Conservation (phyloP, 1,140 invertebrate species). For the Steinernema khuongi region DNA sequence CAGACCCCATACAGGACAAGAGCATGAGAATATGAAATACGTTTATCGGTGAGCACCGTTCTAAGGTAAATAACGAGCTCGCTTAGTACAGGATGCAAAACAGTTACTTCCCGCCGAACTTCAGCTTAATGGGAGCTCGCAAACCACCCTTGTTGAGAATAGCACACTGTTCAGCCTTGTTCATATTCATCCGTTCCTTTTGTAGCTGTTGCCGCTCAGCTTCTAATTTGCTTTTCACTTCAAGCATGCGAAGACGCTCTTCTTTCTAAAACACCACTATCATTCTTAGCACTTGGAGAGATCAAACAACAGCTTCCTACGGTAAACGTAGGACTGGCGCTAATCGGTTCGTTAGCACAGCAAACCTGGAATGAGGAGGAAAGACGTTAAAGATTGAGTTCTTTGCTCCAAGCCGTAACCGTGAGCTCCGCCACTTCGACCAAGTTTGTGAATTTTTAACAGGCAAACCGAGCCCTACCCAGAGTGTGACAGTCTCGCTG, state of each 20-base stretch:
- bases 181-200: constrained; percentile 37
- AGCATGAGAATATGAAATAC: neutral
- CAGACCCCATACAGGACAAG: too few species aligned
- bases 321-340: neutral
- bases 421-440: neutral
- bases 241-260: constrained; percentile 43
- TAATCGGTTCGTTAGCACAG: neutral
- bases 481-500: neutral
- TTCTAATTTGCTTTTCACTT: constrained; percentile 38
- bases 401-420: neutral
- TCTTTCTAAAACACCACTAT: constrained; percentile 42
- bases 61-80: neutral
- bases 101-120: constrained; percentile 28
- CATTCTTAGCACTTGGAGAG: neutral
- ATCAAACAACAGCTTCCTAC: neutral
- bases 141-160: constrained; percentile 46
- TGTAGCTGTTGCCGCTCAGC: constrained; percentile 34
- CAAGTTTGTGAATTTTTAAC: neutral
- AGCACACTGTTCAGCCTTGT: constrained; percentile 40
- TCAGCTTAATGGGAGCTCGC: constrained; percentile 40
- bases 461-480: neutral
- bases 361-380: neutral
- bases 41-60: neutral
- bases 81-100: neutral
- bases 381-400: constrained; percentile 19